Conservation (phyloP, 2,113 vertebrate genomes). For the Amphilophus citrinellus region DNA sequence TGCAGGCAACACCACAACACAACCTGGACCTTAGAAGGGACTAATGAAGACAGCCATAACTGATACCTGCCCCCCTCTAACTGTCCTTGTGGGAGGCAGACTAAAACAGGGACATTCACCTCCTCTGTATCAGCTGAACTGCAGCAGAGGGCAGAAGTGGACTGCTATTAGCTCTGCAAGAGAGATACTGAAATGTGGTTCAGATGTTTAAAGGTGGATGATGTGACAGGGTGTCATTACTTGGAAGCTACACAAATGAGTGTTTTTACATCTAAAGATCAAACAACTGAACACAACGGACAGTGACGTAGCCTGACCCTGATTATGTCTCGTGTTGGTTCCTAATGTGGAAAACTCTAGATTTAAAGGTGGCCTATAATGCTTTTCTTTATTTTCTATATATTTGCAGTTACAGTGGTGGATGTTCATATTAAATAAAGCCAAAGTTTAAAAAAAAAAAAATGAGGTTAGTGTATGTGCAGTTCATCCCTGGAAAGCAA, state of each 20-base stretch:
- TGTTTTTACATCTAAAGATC: slow-evolving; percentile 1
- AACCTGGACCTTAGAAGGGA: background rate
- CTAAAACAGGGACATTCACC: background rate
- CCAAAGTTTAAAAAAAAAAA: background rate
- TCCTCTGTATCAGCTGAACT: background rate
- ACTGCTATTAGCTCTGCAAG: background rate
- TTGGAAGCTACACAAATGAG: background rate
- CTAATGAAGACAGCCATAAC: slow-evolving; percentile 12
- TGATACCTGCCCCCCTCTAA: background rate
- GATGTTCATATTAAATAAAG: background rate
- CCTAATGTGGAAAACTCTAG: background rate
- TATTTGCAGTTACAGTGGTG: background rate
- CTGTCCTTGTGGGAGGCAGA: background rate
- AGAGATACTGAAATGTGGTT: background rate
- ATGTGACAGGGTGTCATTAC: background rate
- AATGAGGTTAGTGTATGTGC: too few relatives aligned
- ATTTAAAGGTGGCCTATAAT: too few relatives aligned
- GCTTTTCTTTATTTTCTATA: background rate
- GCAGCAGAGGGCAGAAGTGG: slow-evolving; percentile 1
- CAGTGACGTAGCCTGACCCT: background rate
- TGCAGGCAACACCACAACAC: slow-evolving; percentile 6
- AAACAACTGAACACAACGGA: background rate
- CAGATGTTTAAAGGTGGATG: background rate
- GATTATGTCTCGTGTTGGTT: background rate
- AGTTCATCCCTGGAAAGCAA: too few relatives aligned